Base-by-base conservation (phyloP, 2,888 invertebrate genomes). In the Cyclophora punctaria region DNA sequence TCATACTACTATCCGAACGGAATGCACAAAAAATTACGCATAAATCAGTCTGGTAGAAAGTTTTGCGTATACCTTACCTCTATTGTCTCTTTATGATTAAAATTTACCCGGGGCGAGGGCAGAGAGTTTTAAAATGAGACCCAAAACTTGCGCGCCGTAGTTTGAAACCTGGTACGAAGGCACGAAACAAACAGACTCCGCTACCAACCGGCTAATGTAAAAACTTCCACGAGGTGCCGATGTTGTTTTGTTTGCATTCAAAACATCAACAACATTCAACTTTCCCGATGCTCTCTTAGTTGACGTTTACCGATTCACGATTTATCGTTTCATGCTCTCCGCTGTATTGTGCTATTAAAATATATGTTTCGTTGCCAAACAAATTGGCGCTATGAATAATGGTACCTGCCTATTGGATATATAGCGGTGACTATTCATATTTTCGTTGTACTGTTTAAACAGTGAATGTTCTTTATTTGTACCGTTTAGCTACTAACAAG, bases 81-180 rank as follows among this genome's bases (percentile, higher is more conserved):
- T 78, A 78, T 83, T 83, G 82, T 83, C 79, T 80, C 74, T 80
- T 79, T 81, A 81, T 78, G 75, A 83, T 82, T 81, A 80, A 84
- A 85, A 83, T 84, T 76, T 73, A 67, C 63, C 70, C 62, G 61
- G 59, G 61, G 67, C 64, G 70, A 69, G 69, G 71, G 70, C 69
- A 67, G 63, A 62, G 74, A 79, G 75, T 80, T 81, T 78, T 79
- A 75, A 81, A 84, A 80, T 74, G 76, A 75, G 78, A 78, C 76
- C 80, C 75, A 67, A 73, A 84, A 84, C 80, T 85, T 83, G 71
- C 62, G 72, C 78, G 62, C 71, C 69, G 73, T 73, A 77, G 76
- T 80, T 80, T 59, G 62, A 61, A 71, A 69, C 65, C 78, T 69
- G 74, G 78, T 77, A 73, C 62, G 71, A 75, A 80, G 75, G 78